Evolutionary conservation across 2,797 vertebrate species (phyloP).

Genomic region (Ambastaia sidthimunki): DNA sequence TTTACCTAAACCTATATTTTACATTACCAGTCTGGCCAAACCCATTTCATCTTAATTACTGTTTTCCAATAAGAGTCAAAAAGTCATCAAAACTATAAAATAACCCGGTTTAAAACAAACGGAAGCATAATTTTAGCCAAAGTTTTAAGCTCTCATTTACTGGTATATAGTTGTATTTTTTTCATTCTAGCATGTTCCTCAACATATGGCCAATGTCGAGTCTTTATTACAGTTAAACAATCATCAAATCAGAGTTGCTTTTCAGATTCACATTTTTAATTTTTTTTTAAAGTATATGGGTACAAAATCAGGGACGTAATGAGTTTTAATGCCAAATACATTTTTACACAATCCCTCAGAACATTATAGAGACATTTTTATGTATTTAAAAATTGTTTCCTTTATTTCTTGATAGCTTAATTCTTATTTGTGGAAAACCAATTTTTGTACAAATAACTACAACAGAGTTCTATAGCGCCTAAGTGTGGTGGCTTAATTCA

Average conservation of each 20-base stretch:
- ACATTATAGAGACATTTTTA: too few species aligned
- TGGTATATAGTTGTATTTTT: neutral
- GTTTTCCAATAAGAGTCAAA: neutral
- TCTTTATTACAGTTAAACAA: conserved; percentile 13
- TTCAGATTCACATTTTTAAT: neutral
- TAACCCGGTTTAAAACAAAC: too few species aligned
- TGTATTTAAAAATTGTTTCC: too few species aligned
- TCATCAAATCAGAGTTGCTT: neutral
- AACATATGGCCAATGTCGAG: neutral
- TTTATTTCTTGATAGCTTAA: conserved; percentile 6
- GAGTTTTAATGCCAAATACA: too few species aligned
- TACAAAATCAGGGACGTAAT: too few species aligned
- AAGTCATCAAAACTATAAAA: neutral
- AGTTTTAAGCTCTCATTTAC: neutral
- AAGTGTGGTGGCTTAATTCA: conserved; percentile 44
- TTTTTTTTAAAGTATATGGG: too few species aligned
- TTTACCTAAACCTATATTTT: neutral
- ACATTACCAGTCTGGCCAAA: neutral
- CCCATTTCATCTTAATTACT: neutral
- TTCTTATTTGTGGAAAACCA: conserved; percentile 2
- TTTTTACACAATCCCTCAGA: too few species aligned
- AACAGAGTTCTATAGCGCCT: conserved; percentile 36
- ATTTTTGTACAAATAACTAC: conserved; percentile 9
- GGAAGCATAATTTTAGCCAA: neutral
- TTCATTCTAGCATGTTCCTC: neutral